Percentiles rank a stretch among this genome's conserved stretches.
Conservation (phyloP, 1,140 invertebrate genomes). For the Carposina sasakii region DNA sequence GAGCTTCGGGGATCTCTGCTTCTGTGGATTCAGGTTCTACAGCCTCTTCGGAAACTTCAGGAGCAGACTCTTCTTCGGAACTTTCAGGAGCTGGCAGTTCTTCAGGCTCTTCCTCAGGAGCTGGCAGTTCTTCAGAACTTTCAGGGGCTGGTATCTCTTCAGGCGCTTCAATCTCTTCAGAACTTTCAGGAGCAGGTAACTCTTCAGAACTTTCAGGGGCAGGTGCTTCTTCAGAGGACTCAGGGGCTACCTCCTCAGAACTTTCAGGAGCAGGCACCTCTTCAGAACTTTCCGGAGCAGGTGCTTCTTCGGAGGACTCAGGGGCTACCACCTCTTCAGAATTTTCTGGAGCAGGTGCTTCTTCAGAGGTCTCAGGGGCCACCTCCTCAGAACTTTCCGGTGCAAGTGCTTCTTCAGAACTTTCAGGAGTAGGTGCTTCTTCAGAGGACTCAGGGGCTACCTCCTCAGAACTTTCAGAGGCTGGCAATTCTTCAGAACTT, state of each 20-base stretch:
- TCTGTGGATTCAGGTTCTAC: neutral
- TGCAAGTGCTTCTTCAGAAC: neutral
- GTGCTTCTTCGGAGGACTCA: too few relatives aligned
- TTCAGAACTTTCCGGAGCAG: too few relatives aligned
- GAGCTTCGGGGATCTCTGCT: too few relatives aligned
- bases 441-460: neutral
- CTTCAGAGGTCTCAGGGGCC: neutral
- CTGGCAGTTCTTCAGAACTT: neutral
- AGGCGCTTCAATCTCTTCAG: neutral
- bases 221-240: neutral
- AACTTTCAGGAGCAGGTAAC: neutral
- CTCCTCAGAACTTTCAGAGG: neutral
- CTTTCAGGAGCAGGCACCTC: too few relatives aligned
- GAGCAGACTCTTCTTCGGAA: neutral
- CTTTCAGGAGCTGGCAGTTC: neutral
- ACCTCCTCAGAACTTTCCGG: neutral
- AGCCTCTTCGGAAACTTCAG: neutral
- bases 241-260: neutral
- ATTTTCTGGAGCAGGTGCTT: neutral
- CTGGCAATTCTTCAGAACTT: neutral
- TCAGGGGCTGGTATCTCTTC: constrained; percentile 1
- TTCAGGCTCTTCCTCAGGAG: neutral
- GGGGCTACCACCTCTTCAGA: too few relatives aligned
- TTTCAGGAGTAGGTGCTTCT: neutral
- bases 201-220: neutral